Conservation (phyloP, 2,888 invertebrate genomes). For the Molanna angustata region DNA sequence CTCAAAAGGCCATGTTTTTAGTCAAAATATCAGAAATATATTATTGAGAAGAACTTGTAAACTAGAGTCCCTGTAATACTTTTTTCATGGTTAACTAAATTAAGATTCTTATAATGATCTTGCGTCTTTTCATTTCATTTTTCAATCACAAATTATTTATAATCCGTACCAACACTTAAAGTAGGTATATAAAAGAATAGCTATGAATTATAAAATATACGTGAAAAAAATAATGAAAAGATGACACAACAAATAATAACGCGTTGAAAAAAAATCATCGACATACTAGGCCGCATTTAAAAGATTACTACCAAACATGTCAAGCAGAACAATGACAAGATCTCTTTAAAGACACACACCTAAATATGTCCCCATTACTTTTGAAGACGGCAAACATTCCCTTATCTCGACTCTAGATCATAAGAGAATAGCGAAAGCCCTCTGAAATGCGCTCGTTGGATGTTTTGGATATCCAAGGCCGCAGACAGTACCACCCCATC, state of each 20-base stretch:
- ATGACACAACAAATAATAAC: not conserved
- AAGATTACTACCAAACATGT: constrained; percentile 28
- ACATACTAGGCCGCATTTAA: constrained; percentile 17
- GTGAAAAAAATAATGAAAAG: too few relatives aligned
- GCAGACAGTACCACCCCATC: not conserved
- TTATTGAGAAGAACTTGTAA: too few relatives aligned
- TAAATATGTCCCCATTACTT: constrained; percentile 30
- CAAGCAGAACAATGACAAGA: constrained; percentile 26
- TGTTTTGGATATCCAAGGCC: constrained; percentile 8
- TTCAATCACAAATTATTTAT: too few relatives aligned
- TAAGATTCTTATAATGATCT: too few relatives aligned
- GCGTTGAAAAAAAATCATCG: constrained; percentile 10
- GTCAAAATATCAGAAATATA: too few relatives aligned
- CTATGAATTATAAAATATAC: too few relatives aligned
- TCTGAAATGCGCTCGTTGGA: constrained; percentile 13
- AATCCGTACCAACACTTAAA: too few relatives aligned
- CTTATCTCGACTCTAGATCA: constrained; percentile 21
- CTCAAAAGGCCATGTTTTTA: too few relatives aligned
- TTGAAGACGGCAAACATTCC: constrained; percentile 22
- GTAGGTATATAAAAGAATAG: too few relatives aligned
- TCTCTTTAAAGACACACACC: constrained; percentile 27
- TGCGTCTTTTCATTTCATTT: too few relatives aligned
- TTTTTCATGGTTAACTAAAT: too few relatives aligned
- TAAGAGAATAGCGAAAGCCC: constrained; percentile 17
- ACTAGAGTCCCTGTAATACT: too few relatives aligned